phyloP scores from a whole-genome alignment of 2,113 vertebrate genomes.

The Xiphophorus couchianus region DNA sequence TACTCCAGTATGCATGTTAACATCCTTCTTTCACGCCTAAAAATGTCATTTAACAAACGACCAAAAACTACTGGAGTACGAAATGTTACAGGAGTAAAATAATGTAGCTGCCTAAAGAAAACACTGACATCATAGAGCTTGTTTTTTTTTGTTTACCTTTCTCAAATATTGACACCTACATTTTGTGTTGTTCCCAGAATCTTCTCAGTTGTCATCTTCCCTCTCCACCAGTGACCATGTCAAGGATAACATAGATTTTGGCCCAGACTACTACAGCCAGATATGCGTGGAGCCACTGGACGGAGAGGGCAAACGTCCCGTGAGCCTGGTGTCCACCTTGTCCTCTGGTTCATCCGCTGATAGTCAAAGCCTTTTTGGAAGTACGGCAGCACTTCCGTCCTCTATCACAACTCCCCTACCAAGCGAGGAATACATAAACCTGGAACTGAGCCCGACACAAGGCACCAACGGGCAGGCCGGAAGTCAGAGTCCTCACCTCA shows the following conservation, averaged over 20 bases:
- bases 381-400: constrained; percentile 64
- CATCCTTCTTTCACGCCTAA: not conserved
- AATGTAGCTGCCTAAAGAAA: not conserved
- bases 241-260: constrained; percentile 63
- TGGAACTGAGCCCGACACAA: constrained; percentile 76
- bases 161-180: not conserved
- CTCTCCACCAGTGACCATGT: constrained; percentile 80
- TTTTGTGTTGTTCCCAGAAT: constrained; percentile 72
- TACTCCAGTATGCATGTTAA: not conserved
- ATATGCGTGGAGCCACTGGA: constrained; percentile 70
- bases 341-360: constrained; percentile 84
- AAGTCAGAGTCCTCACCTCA: constrained; percentile 44
- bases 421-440: constrained; percentile 69
- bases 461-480: constrained; percentile 29
- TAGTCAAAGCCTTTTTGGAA: constrained; percentile 78
- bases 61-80: not conserved
- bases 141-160: not conserved
- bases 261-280: constrained; percentile 66
- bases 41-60: not conserved
- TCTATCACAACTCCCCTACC: constrained; percentile 55
- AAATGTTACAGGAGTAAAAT: not conserved
- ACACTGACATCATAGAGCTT: not conserved
- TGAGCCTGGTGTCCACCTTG: constrained; percentile 79
- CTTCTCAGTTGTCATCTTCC: constrained; percentile 76
- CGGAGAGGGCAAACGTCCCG: constrained; percentile 80